Base-by-base conservation (phyloP, 2,113 vertebrate species). In the Coryphaenoides rupestris region DNA sequence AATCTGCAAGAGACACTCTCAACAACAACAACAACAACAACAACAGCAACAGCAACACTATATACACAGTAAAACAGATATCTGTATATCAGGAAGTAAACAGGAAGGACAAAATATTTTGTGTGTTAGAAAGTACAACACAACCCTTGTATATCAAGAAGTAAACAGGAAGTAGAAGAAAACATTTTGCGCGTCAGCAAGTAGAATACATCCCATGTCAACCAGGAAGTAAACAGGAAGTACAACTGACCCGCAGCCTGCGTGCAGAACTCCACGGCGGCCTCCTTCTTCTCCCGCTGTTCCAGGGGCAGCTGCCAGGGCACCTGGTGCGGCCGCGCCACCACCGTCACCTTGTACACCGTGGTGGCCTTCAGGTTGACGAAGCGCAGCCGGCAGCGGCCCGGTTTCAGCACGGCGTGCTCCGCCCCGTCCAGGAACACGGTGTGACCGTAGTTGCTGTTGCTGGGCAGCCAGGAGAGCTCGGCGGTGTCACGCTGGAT, bases 281-380 rank as follows among this genome's bases (percentile, higher is more conserved):
- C 92, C 79, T 98, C 96, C 65, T 94, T 94, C 81, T 92, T 93
- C 62, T 99, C 96, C 28, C 97, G 86, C 67, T 98, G 97, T 79
- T 98, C 97, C 84, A 98, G 84, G 0, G 96, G 96, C 71, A 99
- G 94, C 77, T 98, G 95, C 96, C 97, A 99, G 69, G 97, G 97
- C 89, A 96, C 90, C 88, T 98, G 96, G 84, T 98, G 96, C 7
- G 96, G 97, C 70, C 91, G 91, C 15, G 97, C 96, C 81, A 92
- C 77, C 62, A 96, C 94, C 46, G 90, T 92, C 74, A 98, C 94
- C 79, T 94, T 96, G 86, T 96, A 98, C 67, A 92, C 92, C 52
- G 87, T 92, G 62, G 92, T 90, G 59, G 97, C 94, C 83, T 93
- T 93, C 81, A 99, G 91, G 89, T 94, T 93, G 70, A 86, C 83